Evolutionary conservation across 2,888 invertebrate genomes (phyloP).

Genomic region (Drosophila nr. fundita): DNA sequence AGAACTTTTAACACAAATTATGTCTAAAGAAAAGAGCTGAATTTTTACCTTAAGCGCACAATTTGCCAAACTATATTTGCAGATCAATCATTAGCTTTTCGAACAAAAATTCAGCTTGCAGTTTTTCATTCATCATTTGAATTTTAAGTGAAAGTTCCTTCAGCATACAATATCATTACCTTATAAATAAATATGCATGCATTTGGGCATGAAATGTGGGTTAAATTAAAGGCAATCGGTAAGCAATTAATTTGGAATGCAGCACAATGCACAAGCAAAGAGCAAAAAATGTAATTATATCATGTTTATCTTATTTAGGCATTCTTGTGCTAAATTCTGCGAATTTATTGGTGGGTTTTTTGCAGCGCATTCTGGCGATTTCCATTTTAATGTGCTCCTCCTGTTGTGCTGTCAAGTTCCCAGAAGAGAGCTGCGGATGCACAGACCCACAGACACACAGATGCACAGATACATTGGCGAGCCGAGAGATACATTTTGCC

Average conservation of each 20-base stretch:
- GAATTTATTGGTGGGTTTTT: slow-evolving; percentile 23
- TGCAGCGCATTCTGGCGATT: slow-evolving; percentile 14
- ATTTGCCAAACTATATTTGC: neutral
- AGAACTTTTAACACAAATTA: neutral
- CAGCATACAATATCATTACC: neutral
- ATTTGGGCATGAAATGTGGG: slow-evolving; percentile 23
- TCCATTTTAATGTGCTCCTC: slow-evolving; percentile 23
- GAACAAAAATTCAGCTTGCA: neutral
- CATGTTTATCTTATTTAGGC: slow-evolving; percentile 36
- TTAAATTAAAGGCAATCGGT: slow-evolving; percentile 46
- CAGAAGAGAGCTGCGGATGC: slow-evolving; percentile 23
- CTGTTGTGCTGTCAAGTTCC: slow-evolving; percentile 16
- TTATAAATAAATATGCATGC: neutral
- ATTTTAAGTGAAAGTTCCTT: neutral
- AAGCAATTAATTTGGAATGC: slow-evolving; percentile 49
- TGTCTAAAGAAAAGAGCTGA: no score
- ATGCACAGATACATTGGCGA: neutral
- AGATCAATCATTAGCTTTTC: neutral
- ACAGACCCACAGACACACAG: neutral
- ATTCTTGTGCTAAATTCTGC: slow-evolving; percentile 53
- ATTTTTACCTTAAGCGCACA: neutral
- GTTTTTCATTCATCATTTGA: neutral
- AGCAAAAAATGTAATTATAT: slow-evolving; percentile 46
- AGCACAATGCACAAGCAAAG: neutral
- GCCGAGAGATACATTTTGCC: slow-evolving; percentile 30